phyloP scores from a whole-genome alignment of 2,113 vertebrate species.

The Cryptotis parvus region DNA sequence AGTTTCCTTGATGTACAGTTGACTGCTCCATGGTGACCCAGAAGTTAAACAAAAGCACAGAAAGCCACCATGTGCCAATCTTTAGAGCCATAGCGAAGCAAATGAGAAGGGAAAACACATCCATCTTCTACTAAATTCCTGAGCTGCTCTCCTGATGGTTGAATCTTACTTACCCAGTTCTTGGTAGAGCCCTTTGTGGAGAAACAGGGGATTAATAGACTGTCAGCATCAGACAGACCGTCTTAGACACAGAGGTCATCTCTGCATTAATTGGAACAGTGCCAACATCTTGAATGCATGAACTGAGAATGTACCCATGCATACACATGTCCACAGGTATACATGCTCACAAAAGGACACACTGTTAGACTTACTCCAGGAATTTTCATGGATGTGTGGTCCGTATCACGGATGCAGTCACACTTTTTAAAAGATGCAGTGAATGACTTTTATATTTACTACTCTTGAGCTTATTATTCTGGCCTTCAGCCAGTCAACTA shows the following conservation, averaged over 20 bases:
- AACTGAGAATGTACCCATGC: accelerated
- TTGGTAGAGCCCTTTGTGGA: background rate
- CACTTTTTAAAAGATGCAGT: background rate
- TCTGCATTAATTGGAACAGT: background rate
- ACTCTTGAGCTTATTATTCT: background rate
- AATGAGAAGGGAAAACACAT: accelerated
- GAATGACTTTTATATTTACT: background rate
- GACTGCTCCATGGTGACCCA: background rate
- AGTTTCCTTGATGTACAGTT: background rate
- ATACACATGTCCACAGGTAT: accelerated
- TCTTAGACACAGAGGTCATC: background rate
- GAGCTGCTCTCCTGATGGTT: background rate
- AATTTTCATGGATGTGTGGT: background rate
- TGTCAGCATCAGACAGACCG: background rate
- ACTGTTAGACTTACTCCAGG: too few relatives aligned
- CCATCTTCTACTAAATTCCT: accelerated
- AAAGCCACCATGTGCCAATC: background rate
- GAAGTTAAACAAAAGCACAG: background rate
- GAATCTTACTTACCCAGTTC: too few relatives aligned
- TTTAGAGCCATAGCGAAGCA: accelerated
- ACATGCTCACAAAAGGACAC: background rate
- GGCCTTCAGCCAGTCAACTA: background rate
- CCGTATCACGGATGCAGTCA: background rate
- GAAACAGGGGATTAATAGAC: background rate
- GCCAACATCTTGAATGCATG: too few relatives aligned